Evolutionary conservation across 2,797 vertebrate species (phyloP), one percentile per base, ranked within the genome.

Genomic region (Catostomus latipinnis): DNA sequence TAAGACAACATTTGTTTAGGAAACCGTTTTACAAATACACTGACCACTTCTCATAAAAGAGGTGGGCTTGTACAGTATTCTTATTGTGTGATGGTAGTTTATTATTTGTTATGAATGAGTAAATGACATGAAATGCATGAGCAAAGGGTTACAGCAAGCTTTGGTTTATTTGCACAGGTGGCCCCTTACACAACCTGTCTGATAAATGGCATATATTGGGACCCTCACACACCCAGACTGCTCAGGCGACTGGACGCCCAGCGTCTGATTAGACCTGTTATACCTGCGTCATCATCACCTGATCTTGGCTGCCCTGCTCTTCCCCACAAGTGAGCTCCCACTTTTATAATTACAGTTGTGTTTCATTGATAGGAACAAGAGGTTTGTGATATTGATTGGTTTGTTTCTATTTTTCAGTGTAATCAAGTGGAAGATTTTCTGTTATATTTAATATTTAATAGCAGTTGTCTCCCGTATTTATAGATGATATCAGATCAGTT

Each of bases 161-260:
- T 73, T 69, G 8, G 18, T 65, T 14, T 65, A 11, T 79, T 79
- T 58, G n/a, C 61, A 46, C 74, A 99, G 97, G 92, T 99, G 89
- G 98, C 98, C 6, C 97, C 98, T 0, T 98, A 98, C 84, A 97
- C 96, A 16, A 97, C 95, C 60, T 99, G 98, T 77, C 92, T 99
- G 84, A 94, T 99, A 85, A 99, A 99, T 6, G 96, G 97, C 4
- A 98, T 99, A 83, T 99, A 99, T 88, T 99, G 98, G 97, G 97
- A 97, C 16, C 96, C 94, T 49, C 91, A 96, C n/a, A 96, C 95
- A 5, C 98, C 98, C 10, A 94, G 97, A 57, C 92, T 99, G 12
- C 92, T 99, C 46, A 93, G 90, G 11, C 93, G 97, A 8, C 89
- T 94, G 16, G 97, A 99, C 43, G 94, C 94, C 71, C 96, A 96